Base-by-base conservation (phyloP, 2,888 invertebrate genomes). In the Pandemis heparana region DNA sequence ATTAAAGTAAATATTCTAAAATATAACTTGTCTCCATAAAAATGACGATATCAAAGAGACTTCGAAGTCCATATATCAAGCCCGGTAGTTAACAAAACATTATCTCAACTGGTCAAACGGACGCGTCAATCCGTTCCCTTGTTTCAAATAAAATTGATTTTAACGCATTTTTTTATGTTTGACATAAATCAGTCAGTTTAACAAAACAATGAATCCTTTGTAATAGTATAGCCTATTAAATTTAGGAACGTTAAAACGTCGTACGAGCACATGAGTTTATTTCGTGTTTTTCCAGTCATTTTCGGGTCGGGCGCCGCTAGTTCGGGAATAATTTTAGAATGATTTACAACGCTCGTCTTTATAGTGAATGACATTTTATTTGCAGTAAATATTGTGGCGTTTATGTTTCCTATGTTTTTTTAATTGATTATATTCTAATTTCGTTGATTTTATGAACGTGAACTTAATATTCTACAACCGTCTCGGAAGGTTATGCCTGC, bases 171-270 rank as follows among this genome's bases (percentile, higher is more conserved):
- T 79, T 87, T 86, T 84, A 86, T 82, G 81, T 79, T 79, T 75
- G 67, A 81, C 83, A 85, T 94, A 94, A 93, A 94, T 94, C 91
- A 92, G 83, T 77, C 80, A 76, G 89, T 86, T 89, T 90, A 89
- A 85, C 88, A 91, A 92, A 92, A 94, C 94, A 94, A 89, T 88
- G 88, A 88, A 85, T 86, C 89, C 93, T 94, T 94, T 94, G 94
- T 94, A 93, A 94, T 90, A 85, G 86, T 89, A 92, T 91, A 90
- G 88, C 90, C 88, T 88, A 89, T 94, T 90, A 94, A 93, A 92
- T 87, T 86, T 87, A 79, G 83, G 84, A 82, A 85, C 86, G 86
- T 92, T 89, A 85, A 93, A 92, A 90, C 84, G 88, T 88, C 87
- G 82, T 82, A 81, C 78, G 74, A 71, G 63, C 69, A 66, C 23